Conservation (phyloP, 2,888 invertebrate genomes). For the Drosophila borborema region DNA sequence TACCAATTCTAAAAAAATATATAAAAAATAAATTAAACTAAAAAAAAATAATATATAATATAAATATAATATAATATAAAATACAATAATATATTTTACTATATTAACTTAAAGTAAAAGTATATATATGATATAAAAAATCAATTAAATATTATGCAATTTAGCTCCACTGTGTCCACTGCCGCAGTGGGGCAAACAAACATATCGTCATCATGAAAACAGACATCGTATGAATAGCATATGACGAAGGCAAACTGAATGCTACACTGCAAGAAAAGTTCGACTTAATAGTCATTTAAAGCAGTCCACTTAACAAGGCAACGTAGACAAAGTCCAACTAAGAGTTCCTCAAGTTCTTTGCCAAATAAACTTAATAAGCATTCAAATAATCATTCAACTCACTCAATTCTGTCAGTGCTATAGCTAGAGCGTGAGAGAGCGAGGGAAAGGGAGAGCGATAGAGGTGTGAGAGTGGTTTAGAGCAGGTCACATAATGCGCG, state of each 20-base stretch:
- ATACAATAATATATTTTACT: too few relatives aligned
- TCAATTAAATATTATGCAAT: too few relatives aligned
- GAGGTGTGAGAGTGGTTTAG: constrained; percentile 11
- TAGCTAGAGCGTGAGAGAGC: not conserved
- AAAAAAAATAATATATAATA: too few relatives aligned
- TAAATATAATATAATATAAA: too few relatives aligned
- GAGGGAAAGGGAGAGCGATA: not conserved
- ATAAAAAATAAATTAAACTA: too few relatives aligned
- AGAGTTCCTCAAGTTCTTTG: not conserved
- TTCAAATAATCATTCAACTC: not conserved
- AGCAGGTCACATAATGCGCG: constrained; percentile 66
- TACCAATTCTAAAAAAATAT: too few relatives aligned
- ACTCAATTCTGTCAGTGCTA: constrained; percentile 34
- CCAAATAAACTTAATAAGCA: not conserved
- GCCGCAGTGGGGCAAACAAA: constrained; percentile 45
- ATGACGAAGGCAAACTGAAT: constrained; percentile 44
- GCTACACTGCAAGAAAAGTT: constrained; percentile 19
- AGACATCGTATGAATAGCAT: constrained; percentile 29
- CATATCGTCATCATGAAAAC: constrained; percentile 57
- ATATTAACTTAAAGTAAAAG: too few relatives aligned
- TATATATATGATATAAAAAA: too few relatives aligned
- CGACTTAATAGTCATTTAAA: not conserved
- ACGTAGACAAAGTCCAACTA: not conserved
- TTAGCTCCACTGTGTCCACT: constrained; percentile 45
- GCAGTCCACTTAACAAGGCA: not conserved